These are phyloP conservation scores for Puma concolor DNA, from an alignment of 2,113 vertebrate species.

Conservation along the genomic window DNA sequence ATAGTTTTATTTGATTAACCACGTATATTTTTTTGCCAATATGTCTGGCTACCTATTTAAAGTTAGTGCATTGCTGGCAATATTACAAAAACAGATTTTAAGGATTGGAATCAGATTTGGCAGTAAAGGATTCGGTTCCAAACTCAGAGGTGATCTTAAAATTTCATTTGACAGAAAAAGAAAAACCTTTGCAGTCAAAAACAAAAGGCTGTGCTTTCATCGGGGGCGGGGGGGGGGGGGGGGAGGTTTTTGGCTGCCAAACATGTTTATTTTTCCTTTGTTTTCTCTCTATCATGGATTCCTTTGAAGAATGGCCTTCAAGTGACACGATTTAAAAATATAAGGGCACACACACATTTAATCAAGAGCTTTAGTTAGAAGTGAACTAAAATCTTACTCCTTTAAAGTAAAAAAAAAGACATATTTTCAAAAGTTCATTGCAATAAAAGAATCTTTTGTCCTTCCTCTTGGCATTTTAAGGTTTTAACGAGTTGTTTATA, in stretches of 20 bases:
- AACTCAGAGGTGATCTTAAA: slow-evolving; percentile 88
- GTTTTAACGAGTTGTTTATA: slow-evolving; percentile 85
- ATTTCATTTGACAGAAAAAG: slow-evolving; percentile 87
- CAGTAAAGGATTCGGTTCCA: slow-evolving; percentile 86
- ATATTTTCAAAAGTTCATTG: slow-evolving; percentile 76
- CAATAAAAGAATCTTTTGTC: slow-evolving; percentile 85
- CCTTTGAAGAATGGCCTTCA: slow-evolving; percentile 64
- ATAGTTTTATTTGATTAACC: slow-evolving; percentile 88
- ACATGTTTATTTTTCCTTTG: slow-evolving; percentile 66
- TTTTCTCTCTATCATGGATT: slow-evolving; percentile 59
- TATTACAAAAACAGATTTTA: slow-evolving; percentile 86
- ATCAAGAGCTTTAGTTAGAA: slow-evolving; percentile 75
- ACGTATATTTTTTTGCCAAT: slow-evolving; percentile 86
- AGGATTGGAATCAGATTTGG: slow-evolving; percentile 88
- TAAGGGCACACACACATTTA: not conserved
- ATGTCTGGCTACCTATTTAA: slow-evolving; percentile 87
- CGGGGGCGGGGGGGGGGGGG: slow-evolving; percentile 1
- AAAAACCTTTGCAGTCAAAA: slow-evolving; percentile 82
- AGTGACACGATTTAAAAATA: slow-evolving; percentile 59
- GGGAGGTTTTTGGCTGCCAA: slow-evolving; percentile 69
- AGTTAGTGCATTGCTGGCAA: slow-evolving; percentile 83
- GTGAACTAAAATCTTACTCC: slow-evolving; percentile 72
- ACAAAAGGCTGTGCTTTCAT: slow-evolving; percentile 79
- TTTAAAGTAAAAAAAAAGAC: slow-evolving; percentile 70
- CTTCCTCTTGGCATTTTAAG: slow-evolving; percentile 79